Base-by-base conservation (phyloP, 1,140 invertebrate genomes). In the Drosophila lacertosa region DNA sequence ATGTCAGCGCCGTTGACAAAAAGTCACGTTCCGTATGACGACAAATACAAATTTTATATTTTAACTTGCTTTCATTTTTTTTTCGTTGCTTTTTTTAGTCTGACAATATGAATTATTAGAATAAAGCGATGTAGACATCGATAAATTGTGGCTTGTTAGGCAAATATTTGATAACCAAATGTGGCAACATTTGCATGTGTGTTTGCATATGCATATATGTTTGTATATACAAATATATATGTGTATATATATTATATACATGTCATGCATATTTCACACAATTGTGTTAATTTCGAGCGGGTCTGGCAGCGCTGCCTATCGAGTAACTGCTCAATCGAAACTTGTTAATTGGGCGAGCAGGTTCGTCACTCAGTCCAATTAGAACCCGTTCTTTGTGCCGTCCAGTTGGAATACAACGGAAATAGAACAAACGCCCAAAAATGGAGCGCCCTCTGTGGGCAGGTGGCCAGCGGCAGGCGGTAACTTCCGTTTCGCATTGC, bases 341-440 rank as follows among this genome's bases (percentile, higher is more conserved):
- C 79, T 82, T 82, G 78, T 82, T 82, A 82, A 82, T 82, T 82
- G 59, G 74, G 44, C 57, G 78, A 74, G 63, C 79, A 82, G 69
- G 78, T 81, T 80, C 72, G 48, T 53, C 70, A 68, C 45, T 53
- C 57, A 64, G 45, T 69, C 20, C 65, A 70, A 70, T 64, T 65
- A 65, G 55, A 66, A 66, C 60, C 65, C 65, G 62, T 51, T 64
- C 29, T 44, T 69, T 69, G 59, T 54, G 13, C 32, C 35, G 40
- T 69, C 42, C 60, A 64, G 64, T 69, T 64, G 50, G 48, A 64
- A 69, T 64, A 45, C 22, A 65, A 65, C 67, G 67, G 67, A 70
- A 70, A 70, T 70, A 65, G 67, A 70, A 70, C 60, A 65, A 70
- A 70, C 53, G 51, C 11, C 51, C 51, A 29, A 70, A 57, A 70